phyloP scores from a whole-genome alignment of 1,140 invertebrate species.

The Ganaspis sp. region DNA sequence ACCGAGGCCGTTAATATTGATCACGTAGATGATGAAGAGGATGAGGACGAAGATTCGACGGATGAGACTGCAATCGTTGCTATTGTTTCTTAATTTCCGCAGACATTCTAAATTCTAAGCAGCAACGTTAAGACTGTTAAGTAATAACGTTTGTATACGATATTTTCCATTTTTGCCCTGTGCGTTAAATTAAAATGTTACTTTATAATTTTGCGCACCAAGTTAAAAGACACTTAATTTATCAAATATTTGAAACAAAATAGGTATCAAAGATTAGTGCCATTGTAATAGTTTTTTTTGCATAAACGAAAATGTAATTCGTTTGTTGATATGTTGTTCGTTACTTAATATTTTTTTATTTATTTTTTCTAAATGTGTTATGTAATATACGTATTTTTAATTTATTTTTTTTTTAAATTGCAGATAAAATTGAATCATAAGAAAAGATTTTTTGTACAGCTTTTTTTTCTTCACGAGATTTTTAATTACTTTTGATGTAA shows the following conservation, averaged over 20 bases:
- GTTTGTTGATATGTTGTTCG: constrained; percentile 17
- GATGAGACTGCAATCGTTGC: constrained; percentile 44
- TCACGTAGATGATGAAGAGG: constrained; percentile 36
- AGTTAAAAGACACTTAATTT: constrained; percentile 1
- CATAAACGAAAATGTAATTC: not conserved
- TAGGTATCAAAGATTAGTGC: constrained; percentile 28
- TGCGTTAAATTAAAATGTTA: not conserved
- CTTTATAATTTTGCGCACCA: constrained; percentile 28
- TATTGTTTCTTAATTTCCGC: constrained; percentile 40
- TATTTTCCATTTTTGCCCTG: constrained; percentile 5
- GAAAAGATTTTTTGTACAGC: not conserved
- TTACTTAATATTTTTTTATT: constrained; percentile 19
- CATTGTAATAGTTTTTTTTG: constrained; percentile 15
- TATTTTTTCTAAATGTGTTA: not conserved
- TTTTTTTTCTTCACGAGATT: not conserved
- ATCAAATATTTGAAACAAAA: not conserved
- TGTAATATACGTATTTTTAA: too few species aligned
- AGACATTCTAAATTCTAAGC: constrained; percentile 21
- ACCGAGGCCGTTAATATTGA: constrained; percentile 68
- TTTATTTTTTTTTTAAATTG: too few species aligned
- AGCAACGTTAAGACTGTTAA: constrained; percentile 26
- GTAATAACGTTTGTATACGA: constrained; percentile 30
- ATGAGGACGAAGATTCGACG: constrained; percentile 31
- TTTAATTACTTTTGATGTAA: not conserved
- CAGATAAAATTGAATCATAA: not conserved